Evolutionary conservation across 2,113 vertebrate species (phyloP).

Genomic region (Girardinichthys multiradiatus): DNA sequence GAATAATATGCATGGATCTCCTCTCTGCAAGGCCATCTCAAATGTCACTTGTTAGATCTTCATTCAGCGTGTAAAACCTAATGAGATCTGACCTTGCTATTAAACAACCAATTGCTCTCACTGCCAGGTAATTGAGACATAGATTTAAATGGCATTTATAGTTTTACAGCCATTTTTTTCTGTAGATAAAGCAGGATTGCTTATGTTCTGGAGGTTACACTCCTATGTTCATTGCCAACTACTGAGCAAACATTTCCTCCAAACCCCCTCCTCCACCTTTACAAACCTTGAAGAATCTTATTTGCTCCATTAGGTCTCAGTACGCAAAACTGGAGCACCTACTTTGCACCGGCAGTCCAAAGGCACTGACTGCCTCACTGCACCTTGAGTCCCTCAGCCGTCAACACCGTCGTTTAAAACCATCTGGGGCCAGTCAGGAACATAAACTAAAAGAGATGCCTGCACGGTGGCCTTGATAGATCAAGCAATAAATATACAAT

Average conservation of each 20-base stretch:
- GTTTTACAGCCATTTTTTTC: background rate
- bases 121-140: background rate
- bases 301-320: constrained; percentile 20
- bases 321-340: constrained; percentile 1
- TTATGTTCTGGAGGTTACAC: background rate
- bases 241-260: background rate
- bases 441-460: constrained; percentile 51
- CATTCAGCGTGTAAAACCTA: background rate
- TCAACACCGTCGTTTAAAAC: constrained; percentile 29
- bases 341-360: background rate
- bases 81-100: background rate
- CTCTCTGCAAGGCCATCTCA: background rate
- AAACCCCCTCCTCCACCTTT: background rate
- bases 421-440: constrained; percentile 14
- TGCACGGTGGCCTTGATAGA: constrained; percentile 38
- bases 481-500: constrained; percentile 43
- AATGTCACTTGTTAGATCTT: background rate
- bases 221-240: background rate
- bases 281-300: constrained; percentile 2
- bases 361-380: constrained; percentile 21
- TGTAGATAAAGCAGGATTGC: background rate
- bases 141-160: background rate
- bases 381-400: constrained; percentile 14
- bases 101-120: background rate
- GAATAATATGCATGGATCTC: background rate